Percentiles rank a stretch among this genome's conserved stretches.
Conservation (phyloP, 2,797 vertebrate genomes). For the Channa striata region DNA sequence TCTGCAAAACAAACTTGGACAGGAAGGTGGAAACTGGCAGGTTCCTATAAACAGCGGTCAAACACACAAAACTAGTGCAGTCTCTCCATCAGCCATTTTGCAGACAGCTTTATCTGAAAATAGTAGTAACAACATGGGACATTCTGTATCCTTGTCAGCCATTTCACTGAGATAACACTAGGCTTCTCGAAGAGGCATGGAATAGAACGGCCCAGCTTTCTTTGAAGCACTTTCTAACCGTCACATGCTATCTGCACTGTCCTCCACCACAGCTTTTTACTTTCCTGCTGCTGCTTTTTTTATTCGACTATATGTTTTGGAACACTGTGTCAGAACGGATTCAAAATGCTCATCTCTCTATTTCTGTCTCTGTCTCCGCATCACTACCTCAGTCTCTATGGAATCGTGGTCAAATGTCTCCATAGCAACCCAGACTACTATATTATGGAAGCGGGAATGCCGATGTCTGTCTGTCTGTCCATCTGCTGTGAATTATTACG, state of each 20-base stretch:
- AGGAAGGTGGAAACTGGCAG: neutral
- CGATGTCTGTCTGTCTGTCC: slow-evolving; percentile 47
- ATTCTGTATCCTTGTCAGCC: slow-evolving; percentile 59
- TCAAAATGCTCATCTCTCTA: slow-evolving; percentile 36
- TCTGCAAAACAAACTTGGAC: neutral
- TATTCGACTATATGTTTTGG: slow-evolving; percentile 31
- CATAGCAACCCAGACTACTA: slow-evolving; percentile 64
- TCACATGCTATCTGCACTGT: slow-evolving; percentile 55
- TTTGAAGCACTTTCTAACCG: slow-evolving; percentile 55
- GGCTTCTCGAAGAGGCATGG: slow-evolving; percentile 46
- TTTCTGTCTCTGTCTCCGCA: slow-evolving; percentile 33
- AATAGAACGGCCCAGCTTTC: slow-evolving; percentile 43
- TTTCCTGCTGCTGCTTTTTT: slow-evolving; percentile 10
- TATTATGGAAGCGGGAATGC: slow-evolving; percentile 44
- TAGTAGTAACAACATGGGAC: slow-evolving; percentile 56
- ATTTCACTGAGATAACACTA: slow-evolving; percentile 67
- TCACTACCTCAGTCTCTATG: slow-evolving; percentile 29
- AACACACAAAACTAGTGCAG: slow-evolving; percentile 4
- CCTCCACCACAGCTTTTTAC: slow-evolving; percentile 48
- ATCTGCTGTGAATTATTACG: slow-evolving; percentile 31
- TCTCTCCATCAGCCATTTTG: slow-evolving; percentile 50
- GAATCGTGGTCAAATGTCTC: slow-evolving; percentile 58
- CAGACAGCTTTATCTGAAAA: slow-evolving; percentile 75
- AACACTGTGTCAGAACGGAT: slow-evolving; percentile 38
- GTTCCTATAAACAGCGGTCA: neutral